phyloP scores from a whole-genome alignment of 2,113 vertebrate species.

The Syngnathus scovelli region DNA sequence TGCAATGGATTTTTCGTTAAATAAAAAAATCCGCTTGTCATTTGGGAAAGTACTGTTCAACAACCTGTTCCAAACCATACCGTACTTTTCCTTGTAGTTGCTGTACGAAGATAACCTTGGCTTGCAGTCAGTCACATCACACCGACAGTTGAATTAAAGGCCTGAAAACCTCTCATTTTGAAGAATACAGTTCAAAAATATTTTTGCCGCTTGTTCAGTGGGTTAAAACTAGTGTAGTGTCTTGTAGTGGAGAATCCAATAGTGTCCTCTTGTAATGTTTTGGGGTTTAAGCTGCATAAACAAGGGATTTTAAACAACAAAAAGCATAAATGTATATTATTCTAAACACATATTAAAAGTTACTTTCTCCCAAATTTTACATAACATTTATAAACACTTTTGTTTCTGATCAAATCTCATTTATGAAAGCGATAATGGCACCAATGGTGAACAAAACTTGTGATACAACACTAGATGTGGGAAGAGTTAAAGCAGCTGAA shows the following conservation, averaged over 20 bases:
- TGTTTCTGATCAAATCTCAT: slow-evolving; percentile 1
- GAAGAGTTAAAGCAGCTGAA: not conserved
- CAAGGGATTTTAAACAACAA: not conserved
- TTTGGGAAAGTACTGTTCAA: too few species aligned
- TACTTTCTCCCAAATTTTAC: not conserved
- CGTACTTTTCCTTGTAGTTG: not conserved
- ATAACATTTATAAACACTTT: not conserved
- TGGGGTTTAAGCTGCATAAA: not conserved
- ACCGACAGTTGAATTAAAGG: not conserved
- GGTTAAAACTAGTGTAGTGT: not conserved
- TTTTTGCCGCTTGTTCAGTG: not conserved
- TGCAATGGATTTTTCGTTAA: not conserved
- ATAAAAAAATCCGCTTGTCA: not conserved
- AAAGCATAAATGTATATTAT: not conserved
- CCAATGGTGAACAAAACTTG: slow-evolving; percentile 13
- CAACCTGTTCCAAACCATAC: not conserved
- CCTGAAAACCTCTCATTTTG: not conserved
- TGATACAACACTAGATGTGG: slow-evolving; percentile 19
- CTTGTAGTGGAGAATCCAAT: not conserved
- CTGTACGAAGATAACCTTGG: not conserved
- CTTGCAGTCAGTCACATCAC: not conserved
- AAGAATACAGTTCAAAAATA: not conserved
- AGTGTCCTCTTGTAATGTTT: not conserved
- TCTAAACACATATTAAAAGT: too few species aligned
- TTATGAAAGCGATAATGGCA: not conserved